Evolutionary conservation across 2,888 invertebrate species (phyloP).

Genomic region (Dioctria linearis): DNA sequence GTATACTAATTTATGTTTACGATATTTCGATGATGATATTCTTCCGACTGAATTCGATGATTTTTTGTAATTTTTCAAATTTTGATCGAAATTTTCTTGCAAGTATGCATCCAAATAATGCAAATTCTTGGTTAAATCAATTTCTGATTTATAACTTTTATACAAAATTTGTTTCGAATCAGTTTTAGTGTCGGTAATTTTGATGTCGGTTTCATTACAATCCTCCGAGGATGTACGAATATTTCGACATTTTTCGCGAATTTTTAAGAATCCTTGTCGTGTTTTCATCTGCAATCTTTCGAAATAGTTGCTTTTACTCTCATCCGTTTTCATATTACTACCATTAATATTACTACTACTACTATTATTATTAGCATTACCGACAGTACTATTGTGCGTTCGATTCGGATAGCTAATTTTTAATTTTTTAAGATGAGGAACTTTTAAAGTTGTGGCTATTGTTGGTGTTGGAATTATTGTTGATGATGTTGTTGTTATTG

Average conservation of each 20-base stretch:
- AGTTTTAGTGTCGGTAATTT: constrained; percentile 60
- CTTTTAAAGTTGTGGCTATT: constrained; percentile 54
- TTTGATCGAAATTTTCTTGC: constrained; percentile 70
- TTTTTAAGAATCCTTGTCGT: constrained; percentile 67
- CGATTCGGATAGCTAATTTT: constrained; percentile 70
- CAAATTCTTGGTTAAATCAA: constrained; percentile 69
- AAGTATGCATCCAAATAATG: constrained; percentile 70
- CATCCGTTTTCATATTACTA: constrained; percentile 49
- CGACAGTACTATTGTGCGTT: constrained; percentile 62
- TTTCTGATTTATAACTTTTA: constrained; percentile 71
- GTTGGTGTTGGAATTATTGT: constrained; percentile 23
- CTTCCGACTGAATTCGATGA: constrained; percentile 67
- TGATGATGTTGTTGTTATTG: not conserved
- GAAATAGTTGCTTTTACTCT: constrained; percentile 64
- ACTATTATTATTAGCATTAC: constrained; percentile 49
- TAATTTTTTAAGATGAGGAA: constrained; percentile 65
- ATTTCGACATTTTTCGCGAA: constrained; percentile 69
- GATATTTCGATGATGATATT: constrained; percentile 60
- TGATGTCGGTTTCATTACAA: constrained; percentile 22
- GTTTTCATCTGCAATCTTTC: constrained; percentile 69
- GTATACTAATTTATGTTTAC: constrained; percentile 29
- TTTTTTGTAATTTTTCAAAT: constrained; percentile 63
- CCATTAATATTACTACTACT: not conserved
- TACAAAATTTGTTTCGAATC: constrained; percentile 63
- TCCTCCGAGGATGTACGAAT: constrained; percentile 62